Evolutionary conservation across 2,113 vertebrate genomes (phyloP), one percentile per base, ranked within the genome.

Genomic region (Acrocephalus arundinaceus): DNA sequence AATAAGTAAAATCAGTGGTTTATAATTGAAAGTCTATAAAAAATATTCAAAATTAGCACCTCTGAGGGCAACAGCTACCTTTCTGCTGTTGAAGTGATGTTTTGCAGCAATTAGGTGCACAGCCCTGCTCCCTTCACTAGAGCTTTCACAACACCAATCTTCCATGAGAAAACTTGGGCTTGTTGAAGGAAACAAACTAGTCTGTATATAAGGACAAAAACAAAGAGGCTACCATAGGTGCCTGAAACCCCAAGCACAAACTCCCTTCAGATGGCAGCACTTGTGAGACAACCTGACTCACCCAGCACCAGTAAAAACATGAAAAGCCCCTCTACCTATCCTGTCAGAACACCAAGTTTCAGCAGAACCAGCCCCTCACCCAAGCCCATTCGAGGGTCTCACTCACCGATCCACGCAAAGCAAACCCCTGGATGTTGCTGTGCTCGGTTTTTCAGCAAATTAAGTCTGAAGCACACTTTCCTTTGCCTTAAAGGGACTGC

Each of bases 401-500:
- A 97, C 97, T 98, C 94, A 98, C 97, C 81, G 33, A 66, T 96
- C 93, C 77, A 46, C 13, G 57, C 94, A 94, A 90, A 92, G 93
- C 94, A 88, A 81, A 89, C 54, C 58, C 73, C 84, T 33, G 9
- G 85, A 80, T 1, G 3, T 52, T 51, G 74, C 63, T 2, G 46
- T 67, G 2, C 89, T 94, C 89, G 48, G 85, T 82, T 90, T 76
- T 96, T 92, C 97, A 97, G 97, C 97, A 98, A 98, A 96, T 93
- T 94, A 71, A 89, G 93, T 91, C 94, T 95, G 88, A 76, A 93
- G 96, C 93, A 94, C 57, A 67, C 74, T 97, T 97, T 96, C 96
- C 89, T 95, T 71, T 41, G 95, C 96, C 91, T 96, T 96, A 97
- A 95, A 97, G 93, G 95, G 92, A 96, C 85, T 94, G 91, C 54